Conservation (phyloP, 2,888 invertebrate genomes). For the Drosophila austrosaltans region DNA sequence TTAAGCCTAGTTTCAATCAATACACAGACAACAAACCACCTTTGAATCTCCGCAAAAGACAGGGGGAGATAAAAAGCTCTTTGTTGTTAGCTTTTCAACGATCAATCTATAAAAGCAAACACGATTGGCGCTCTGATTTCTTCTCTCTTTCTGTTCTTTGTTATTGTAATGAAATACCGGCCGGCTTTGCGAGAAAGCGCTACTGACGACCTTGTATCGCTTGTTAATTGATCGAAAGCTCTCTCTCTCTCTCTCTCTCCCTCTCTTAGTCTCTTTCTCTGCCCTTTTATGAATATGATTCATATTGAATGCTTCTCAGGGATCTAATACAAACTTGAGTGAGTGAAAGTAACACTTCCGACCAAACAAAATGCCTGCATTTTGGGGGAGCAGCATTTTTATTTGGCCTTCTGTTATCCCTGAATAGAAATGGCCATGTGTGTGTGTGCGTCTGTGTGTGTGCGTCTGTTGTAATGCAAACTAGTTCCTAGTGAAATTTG, state of each 20-base stretch:
- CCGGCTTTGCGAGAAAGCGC: slow-evolving; percentile 52
- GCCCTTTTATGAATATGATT: slow-evolving; percentile 40
- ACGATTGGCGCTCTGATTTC: slow-evolving; percentile 36
- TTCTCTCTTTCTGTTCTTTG: slow-evolving; percentile 26
- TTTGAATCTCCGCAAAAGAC: neutral
- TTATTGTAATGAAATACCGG: slow-evolving; percentile 63
- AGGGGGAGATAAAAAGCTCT: slow-evolving; percentile 29
- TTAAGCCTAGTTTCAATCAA: slow-evolving; percentile 1
- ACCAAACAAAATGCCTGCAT: neutral
- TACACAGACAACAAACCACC: neutral
- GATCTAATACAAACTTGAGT: neutral
- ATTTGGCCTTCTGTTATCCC: neutral
- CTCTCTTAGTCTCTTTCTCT: slow-evolving; percentile 1
- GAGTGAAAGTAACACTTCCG: neutral
- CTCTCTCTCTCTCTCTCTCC: slow-evolving; percentile 2
- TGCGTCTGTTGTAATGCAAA: neutral
- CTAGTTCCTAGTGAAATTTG: slow-evolving; percentile 12
- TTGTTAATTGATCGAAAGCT: slow-evolving; percentile 41
- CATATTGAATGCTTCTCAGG: slow-evolving; percentile 9
- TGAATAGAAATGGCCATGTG: neutral
- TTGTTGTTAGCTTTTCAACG: slow-evolving; percentile 23
- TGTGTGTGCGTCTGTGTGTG: neutral
- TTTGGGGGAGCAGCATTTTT: neutral
- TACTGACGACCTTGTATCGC: slow-evolving; percentile 38
- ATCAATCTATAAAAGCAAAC: neutral